Base-by-base conservation (phyloP, 2,888 invertebrate species). In the Melitaea athalia region DNA sequence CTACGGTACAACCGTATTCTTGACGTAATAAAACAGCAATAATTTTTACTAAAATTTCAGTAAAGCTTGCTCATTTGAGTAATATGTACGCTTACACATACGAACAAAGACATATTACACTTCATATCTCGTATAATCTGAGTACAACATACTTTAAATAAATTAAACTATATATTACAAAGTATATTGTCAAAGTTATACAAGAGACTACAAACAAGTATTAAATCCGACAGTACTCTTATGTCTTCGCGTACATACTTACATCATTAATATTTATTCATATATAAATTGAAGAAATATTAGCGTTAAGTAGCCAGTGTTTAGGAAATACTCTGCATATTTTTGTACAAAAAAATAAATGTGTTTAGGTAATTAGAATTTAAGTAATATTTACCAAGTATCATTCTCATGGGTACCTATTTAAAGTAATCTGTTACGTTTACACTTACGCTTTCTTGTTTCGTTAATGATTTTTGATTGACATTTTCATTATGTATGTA, bases 331-430 rank as follows among this genome's bases (percentile, higher is more conserved):
- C 81, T 85, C 81, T 78, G 83, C 86, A 85, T 88, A 89, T 88
- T 89, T 88, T 88, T 89, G 88, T 88, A 88, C 83, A 86, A 85
- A 76, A 57, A 85, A 79, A 79, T 82, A 78, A 78, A 76, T 75
- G 77, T 79, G 75, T 79, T 80, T 81, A 78, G 77, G 63, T 77
- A 79, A 75, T 76, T 78, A 72, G 60, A 49, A 74, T 49, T 75
- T 78, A 81, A 78, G 74, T 75, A 73, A 75, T 68, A 61, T 74
- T 70, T 71, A 70, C 78, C 79, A 80, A 83, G 79, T 87, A 87
- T 86, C 85, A 84, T 81, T 74, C 76, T 77, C 79, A 79, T 74
- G 83, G 81, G 85, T 86, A 87, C 85, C 81, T 88, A 81, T 72
- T 79, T 73, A 74, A 81, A 82, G 80, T 76, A 68, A 50, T 63